A percentile compares a stretch with the other conserved stretches of the same genome.
phyloP scores from a whole-genome alignment of 2,797 vertebrate species.

The Botia almorhae region DNA sequence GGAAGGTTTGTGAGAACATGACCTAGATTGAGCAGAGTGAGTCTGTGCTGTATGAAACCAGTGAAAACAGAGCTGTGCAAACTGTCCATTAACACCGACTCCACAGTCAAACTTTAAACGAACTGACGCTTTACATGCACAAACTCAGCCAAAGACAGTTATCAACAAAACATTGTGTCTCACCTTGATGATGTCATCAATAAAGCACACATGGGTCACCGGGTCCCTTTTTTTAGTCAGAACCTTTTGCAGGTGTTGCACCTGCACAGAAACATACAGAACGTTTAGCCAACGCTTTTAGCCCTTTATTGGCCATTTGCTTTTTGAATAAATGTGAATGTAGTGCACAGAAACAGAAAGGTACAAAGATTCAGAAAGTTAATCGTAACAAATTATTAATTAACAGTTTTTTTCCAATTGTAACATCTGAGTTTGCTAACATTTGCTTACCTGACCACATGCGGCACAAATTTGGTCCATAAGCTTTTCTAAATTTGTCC shows the following conservation, averaged over 20 bases:
- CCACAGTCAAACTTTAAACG: not conserved
- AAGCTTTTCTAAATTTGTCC: conserved; percentile 97
- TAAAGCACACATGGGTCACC: conserved; percentile 94
- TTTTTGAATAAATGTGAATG: no score
- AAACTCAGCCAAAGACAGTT: not conserved
- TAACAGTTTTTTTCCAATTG: no score
- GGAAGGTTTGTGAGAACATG: not conserved
- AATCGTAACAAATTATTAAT: no score
- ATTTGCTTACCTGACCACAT: conserved; percentile 77
- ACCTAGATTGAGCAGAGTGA: not conserved
- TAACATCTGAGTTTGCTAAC: no score
- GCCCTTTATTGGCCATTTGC: no score
- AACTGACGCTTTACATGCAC: not conserved
- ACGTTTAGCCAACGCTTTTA: not conserved
- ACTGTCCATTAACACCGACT: not conserved
- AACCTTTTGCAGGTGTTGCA: conserved; percentile 96
- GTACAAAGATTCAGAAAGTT: no score
- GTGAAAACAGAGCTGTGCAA: not conserved
- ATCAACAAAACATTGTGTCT: conserved; percentile 34
- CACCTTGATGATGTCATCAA: conserved; percentile 96
- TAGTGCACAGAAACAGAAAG: no score
- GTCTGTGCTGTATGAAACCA: not conserved
- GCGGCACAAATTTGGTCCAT: conserved; percentile 96
- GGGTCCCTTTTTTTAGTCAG: conserved; percentile 95
- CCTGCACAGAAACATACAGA: conserved; percentile 71